These are phyloP conservation scores for Eleutherodactylus coqui DNA, from an alignment of 2,797 vertebrate species.

Conservation along the genomic window DNA sequence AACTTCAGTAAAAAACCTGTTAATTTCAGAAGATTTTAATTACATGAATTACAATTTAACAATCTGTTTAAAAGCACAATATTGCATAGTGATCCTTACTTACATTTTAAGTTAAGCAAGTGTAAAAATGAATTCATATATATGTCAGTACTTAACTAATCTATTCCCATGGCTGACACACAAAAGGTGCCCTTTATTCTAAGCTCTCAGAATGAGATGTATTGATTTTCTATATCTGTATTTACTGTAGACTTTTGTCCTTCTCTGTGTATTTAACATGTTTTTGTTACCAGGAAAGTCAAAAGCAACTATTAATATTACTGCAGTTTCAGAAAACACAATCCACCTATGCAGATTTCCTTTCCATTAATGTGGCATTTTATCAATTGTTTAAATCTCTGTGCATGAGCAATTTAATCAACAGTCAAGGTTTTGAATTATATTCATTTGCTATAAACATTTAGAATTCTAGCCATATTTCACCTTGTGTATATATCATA, in stretches of 20 bases:
- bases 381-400: background rate
- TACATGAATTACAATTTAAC: background rate
- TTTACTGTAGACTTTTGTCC: background rate
- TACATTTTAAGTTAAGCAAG: background rate
- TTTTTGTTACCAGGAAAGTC: background rate
- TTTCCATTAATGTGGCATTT: background rate
- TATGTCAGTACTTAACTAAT: background rate
- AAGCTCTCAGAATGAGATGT: background rate
- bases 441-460: background rate
- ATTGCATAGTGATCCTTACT: background rate
- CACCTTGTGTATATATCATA: background rate
- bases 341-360: background rate
- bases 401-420: background rate
- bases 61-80: background rate
- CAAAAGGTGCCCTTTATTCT: background rate
- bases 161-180: background rate
- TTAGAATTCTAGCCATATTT: background rate
- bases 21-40: background rate
- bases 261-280: background rate
- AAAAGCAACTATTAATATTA: background rate
- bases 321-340: no score
- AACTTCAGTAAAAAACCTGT: no score
- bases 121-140: background rate
- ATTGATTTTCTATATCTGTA: constrained; percentile 10
- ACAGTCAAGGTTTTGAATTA: background rate